phyloP scores from a whole-genome alignment of 2,888 invertebrate species.

The Cylindroiulus punctatus region DNA sequence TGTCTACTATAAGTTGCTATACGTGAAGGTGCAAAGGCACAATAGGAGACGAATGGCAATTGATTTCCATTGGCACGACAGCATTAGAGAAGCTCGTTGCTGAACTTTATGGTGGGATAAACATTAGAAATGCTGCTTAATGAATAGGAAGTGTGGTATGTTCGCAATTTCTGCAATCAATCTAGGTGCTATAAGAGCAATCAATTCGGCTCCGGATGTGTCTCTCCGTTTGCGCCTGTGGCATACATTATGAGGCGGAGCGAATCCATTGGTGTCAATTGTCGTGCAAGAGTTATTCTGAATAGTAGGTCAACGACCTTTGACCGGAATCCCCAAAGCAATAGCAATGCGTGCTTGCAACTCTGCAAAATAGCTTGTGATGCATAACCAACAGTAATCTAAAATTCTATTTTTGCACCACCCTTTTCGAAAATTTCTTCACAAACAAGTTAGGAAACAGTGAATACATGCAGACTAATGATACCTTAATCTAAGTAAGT shows the following conservation, averaged over 20 bases:
- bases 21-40: neutral
- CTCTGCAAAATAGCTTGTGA: no score
- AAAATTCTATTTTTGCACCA: no score
- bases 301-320: neutral
- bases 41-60: neutral
- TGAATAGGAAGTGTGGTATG: slow-evolving; percentile 44
- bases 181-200: slow-evolving; percentile 36
- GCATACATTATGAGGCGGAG: neutral
- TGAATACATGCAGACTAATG: no score
- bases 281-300: neutral
- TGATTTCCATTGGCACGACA: slow-evolving; percentile 1
- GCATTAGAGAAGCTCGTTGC: neutral
- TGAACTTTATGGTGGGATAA: slow-evolving; percentile 43
- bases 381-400: no score
- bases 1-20: neutral
- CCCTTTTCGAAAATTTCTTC: no score
- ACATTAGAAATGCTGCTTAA: slow-evolving; percentile 30
- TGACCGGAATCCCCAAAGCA: neutral
- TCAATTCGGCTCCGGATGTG: slow-evolving; percentile 17
- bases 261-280: neutral
- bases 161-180: slow-evolving; percentile 47
- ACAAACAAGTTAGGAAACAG: no score
- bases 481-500: no score
- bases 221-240: slow-evolving; percentile 11
- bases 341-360: no score